Evolutionary conservation across 2,113 vertebrate species (phyloP), one percentile per base, ranked within the genome.

Genomic region (Cyprinus carpio): DNA sequence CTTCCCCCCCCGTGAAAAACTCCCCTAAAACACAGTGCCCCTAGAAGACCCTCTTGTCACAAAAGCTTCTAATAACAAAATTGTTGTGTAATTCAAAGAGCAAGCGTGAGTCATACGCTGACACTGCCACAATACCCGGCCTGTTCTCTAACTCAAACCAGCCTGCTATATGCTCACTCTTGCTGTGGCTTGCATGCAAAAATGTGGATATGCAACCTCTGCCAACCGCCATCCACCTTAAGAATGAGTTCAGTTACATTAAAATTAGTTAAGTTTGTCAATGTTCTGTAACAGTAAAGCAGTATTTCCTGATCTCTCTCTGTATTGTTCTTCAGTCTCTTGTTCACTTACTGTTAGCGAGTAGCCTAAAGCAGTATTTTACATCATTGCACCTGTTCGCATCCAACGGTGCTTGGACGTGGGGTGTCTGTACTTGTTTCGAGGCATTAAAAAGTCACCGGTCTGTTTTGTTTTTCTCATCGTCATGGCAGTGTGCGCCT

Each of bases 101-200:
- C 18, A 74, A 4, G 3, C 8, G 16, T 72, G 79, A 88, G 34
- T 62, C 82, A 74, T 51, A 37, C n/a, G 15, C 31, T 87, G 77
- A 77, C 60, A 27, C 80, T 54, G 83, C 67, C 82, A 81, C 69
- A 75, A 74, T 87, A 23, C 75, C 12, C 7, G 34, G 75, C 40
- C 34, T 82, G 81, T 76, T 83, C 31, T 40, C 46, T 23, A 43
- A 78, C 18, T 40, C 0, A 34, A 75, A 29, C 25, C 40, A 84
- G 64, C 46, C 40, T 81, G 49, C n/a, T 11, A 31, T 67, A 25
- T 2, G 7, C 12, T 27, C 46, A 74, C 64, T 43, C 80, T 74
- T 81, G 64, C 58, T 58, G 72, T 62, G 78, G 20, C 81, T 51
- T 62, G 60, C 25, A 20, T 56, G 34, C 13, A 86, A 20, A 86